phyloP scores from a whole-genome alignment of 2,113 vertebrate species.

The Psammodynastes pulverulentus region DNA sequence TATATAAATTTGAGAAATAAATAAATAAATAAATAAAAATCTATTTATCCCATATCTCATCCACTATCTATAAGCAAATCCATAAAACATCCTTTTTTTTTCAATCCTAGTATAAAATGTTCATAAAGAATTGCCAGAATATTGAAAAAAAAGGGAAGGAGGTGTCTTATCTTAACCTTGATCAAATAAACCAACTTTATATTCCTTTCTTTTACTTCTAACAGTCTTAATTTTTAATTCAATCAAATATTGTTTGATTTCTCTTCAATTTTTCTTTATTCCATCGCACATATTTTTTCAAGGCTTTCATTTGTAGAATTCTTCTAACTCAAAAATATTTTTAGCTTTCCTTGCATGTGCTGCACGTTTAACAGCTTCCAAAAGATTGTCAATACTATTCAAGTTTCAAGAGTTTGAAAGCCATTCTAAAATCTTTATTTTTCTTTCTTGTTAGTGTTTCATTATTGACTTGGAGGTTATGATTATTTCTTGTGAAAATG shows the following conservation, averaged over 20 bases:
- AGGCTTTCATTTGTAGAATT: not conserved
- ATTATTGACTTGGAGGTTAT: not conserved
- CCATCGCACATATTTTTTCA: not conserved
- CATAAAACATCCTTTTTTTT: not conserved
- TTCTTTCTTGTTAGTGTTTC: not conserved
- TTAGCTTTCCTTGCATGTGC: not conserved
- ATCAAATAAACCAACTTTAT: not conserved
- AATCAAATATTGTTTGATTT: not conserved
- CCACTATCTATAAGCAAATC: not conserved
- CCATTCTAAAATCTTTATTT: not conserved
- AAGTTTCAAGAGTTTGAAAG: not conserved
- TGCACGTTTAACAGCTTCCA: not conserved
- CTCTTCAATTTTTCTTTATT: not conserved
- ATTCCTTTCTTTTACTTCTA: not conserved
- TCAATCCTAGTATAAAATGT: not conserved
- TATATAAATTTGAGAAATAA: no score
- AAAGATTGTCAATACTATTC: not conserved
- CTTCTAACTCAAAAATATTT: not conserved
- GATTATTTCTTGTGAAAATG: not conserved
- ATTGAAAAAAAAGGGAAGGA: not conserved
- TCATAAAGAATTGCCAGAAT: not conserved
- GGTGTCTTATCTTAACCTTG: not conserved
- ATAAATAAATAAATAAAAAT: no score
- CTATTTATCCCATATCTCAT: not conserved
- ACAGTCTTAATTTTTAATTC: not conserved